Evolutionary conservation across 30 jellyfish, hydroid and myxozoan species (phyloP), one percentile per base, ranked within the genome.

Genomic region (Aurelia coerulea): DNA sequence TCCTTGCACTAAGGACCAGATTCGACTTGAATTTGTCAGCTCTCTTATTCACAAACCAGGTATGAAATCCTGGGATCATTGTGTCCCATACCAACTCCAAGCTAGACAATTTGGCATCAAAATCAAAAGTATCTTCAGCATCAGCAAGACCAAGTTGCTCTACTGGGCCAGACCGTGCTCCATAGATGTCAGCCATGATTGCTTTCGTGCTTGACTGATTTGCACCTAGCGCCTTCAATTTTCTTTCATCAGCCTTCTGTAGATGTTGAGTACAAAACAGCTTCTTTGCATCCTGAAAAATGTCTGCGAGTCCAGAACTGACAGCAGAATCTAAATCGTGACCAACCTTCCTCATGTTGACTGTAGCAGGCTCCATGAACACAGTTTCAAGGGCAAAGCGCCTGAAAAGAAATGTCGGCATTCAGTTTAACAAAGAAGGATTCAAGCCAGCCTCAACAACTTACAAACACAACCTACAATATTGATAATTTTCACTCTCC

Each of bases 71-170:
- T n/a, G n/a, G 29, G 19, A 9, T 12, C 11, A 65, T 54, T 11
- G 65, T 54, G 17, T 54, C 65, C 65, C 65, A 66, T 19, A n/a
- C 35, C 51, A 66, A 12, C 77, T 66, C 35, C 35, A 33, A 19
- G 77, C 77, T n/a, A 33, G 18, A 10, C 35, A 33, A n/a, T 66
- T 66, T 19, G 13, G 35, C 15, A n/a, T 33, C 35, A 19, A 66
- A 66, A 29, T 33, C 50, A 10, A 19, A 66, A n/a, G 29, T 10
- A 66, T 66, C 77, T 10, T n/a, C 50, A 10, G 77, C 77, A 66
- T 66, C 77, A 66, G 77, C 77, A 66, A 66, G 77, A 66, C 77
- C 77, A 66, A 66, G 50, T 33, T 66, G 35, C 50, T 66, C 51
- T 10, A 66, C 77, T n/a, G 35, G 51, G 50, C 50, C 50, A 10